These are phyloP conservation scores for Patiria pectinifera DNA, from an alignment of 53 echinoderm and acorn worm species.

Conservation along the genomic window DNA sequence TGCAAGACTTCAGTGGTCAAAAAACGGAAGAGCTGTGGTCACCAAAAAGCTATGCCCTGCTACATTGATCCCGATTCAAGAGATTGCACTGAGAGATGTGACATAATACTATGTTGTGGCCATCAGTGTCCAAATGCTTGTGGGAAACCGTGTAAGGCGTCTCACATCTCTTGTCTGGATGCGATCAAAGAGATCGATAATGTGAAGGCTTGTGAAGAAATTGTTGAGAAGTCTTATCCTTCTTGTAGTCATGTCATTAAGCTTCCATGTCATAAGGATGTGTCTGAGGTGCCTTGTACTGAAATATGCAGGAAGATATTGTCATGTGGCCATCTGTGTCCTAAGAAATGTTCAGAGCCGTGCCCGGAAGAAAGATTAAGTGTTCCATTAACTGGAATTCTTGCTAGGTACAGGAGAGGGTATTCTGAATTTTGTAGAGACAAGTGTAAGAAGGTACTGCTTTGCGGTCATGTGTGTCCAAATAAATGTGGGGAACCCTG, in stretches of 20 bases:
- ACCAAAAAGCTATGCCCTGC: conserved; percentile 53
- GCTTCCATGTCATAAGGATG: conserved; percentile 49
- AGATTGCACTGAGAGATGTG: conserved; percentile 42
- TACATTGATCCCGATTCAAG: conserved; percentile 13
- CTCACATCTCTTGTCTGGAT: background rate
- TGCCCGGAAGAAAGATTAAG: conserved; percentile 43
- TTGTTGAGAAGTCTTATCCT: conserved; percentile 39
- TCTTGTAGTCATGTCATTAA: conserved; percentile 68
- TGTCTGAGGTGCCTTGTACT: conserved; percentile 55
- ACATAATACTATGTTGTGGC: conserved; percentile 55
- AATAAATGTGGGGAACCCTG: conserved; percentile 64
- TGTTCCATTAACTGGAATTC: background rate
- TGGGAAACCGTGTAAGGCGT: conserved; percentile 54
- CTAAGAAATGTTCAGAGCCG: conserved; percentile 61
- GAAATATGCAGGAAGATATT: conserved; percentile 60
- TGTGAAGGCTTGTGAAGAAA: conserved; percentile 50
- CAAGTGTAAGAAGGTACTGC: conserved; percentile 57
- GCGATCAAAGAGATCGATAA: background rate
- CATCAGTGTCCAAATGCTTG: conserved; percentile 76
- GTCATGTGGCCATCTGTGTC: conserved; percentile 81
- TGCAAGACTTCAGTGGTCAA: conserved; percentile 40
- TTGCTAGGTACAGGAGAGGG: background rate
- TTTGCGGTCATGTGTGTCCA: conserved; percentile 72
- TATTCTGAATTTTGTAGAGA: conserved; percentile 24
- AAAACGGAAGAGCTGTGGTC: conserved; percentile 60